Conservation (phyloP, 2,113 vertebrate species). For the Corvus cornix region DNA sequence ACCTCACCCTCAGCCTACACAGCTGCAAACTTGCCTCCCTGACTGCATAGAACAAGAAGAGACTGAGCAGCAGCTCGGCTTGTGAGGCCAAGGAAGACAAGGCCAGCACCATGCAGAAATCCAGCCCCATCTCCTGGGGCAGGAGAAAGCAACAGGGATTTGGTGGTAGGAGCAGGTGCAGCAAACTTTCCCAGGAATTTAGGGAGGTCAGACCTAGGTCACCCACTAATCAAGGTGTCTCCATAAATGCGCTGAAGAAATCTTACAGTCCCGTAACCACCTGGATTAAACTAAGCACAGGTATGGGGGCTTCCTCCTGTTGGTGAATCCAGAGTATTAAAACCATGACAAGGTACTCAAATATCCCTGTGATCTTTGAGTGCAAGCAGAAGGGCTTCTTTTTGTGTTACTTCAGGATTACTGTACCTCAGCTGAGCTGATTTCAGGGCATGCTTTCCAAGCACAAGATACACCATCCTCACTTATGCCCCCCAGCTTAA, state of each 20-base stretch:
- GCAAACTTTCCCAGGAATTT: not conserved
- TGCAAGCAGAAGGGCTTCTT: not conserved
- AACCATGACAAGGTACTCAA: not conserved
- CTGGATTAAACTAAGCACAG: not conserved
- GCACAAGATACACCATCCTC: not conserved
- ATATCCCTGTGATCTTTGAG: not conserved
- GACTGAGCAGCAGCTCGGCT: not conserved
- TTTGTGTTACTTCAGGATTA: not conserved
- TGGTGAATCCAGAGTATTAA: not conserved
- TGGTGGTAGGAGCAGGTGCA: not conserved
- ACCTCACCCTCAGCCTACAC: not conserved
- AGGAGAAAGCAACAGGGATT: rapidly evolving
- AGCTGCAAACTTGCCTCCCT: not conserved
- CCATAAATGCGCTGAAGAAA: not conserved
- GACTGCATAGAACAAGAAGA: not conserved
- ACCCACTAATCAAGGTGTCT: not conserved
- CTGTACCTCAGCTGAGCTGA: not conserved
- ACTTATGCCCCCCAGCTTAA: not conserved
- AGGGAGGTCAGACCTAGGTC: not conserved
- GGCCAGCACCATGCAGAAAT: not conserved
- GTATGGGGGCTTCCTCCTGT: not conserved
- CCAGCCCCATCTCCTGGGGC: not conserved
- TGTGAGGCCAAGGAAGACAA: not conserved
- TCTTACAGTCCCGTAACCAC: not conserved
- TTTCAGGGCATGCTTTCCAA: not conserved